A percentile compares a stretch with the other conserved stretches of the same genome.
Conservation (phyloP, 1,140 invertebrate genomes). For the Ruditapes philippinarum region DNA sequence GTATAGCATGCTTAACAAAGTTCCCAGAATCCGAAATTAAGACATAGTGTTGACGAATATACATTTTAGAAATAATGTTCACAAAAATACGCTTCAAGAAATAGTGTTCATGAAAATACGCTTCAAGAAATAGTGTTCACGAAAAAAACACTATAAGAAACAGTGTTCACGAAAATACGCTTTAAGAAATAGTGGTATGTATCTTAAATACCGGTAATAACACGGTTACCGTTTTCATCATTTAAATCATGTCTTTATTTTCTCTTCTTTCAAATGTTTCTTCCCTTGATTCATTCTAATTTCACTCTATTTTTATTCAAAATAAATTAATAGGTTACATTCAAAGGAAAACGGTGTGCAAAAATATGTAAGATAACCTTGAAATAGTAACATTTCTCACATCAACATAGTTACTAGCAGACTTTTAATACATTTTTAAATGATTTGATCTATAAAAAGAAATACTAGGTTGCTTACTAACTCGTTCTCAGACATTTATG, state of each 20-base stretch:
- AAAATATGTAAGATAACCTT: neutral
- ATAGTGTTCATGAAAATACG: too few species aligned
- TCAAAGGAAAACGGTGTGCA: neutral
- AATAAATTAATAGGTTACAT: neutral
- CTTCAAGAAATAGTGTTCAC: too few species aligned
- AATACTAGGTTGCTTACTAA: neutral
- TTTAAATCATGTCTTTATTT: neutral
- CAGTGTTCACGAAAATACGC: too few species aligned
- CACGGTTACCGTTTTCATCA: too few species aligned
- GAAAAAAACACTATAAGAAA: too few species aligned
- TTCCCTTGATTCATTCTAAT: neutral
- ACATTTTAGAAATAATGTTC: too few species aligned
- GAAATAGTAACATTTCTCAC: neutral
- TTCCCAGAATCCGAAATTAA: too few species aligned
- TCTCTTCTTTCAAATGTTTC: neutral
- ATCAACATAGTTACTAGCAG: neutral
- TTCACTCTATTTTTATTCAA: neutral
- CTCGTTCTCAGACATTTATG: neutral
- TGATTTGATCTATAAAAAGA: neutral
- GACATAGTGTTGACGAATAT: too few species aligned
- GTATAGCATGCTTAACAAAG: too few species aligned
- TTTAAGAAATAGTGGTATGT: too few species aligned
- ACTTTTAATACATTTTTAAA: neutral
- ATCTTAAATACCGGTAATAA: too few species aligned
- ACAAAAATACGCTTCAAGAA: too few species aligned